Base-by-base conservation (phyloP, 2,797 vertebrate species). In the Siniperca scherzeri region DNA sequence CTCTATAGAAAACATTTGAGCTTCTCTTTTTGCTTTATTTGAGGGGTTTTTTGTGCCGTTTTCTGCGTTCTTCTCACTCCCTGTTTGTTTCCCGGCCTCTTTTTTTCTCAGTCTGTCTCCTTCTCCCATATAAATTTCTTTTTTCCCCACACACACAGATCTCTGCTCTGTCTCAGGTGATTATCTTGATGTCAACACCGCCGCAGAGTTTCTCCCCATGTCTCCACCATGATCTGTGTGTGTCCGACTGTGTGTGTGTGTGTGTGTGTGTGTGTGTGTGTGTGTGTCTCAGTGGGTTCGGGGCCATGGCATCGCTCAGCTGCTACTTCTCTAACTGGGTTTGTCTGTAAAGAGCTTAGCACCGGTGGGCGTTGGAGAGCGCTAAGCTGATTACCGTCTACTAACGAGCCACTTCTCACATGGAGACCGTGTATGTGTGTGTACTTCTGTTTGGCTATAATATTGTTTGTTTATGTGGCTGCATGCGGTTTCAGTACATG, bases 341-440 rank as follows among this genome's bases (percentile, higher is more conserved):
- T 91, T 87, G 93, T 93, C 90, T 87, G 82, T 94, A 93, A 95
- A 93, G 92, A 93, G 94, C 94, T 95, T 94, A 95, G 85, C 50
- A 71, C 90, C 82, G 55, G 82, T 92, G 93, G 91, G 88, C 80
- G 77, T 82, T 82, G 86, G 89, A 86, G 89, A 91, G 85, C 83
- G 66, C 74, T 94, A 94, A 95, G 93, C 92, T 92, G 93, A 95
- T 95, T 96, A 95, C 59, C 52, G 70, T 93, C 90, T 75, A 80
- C 92, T 94, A 95, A 96, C 90, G 82, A 95, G 92, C 90, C 76
- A 80, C 88, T 92, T 93, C 87, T 91, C 91, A 87, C 87, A 89
- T 71, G 80, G 82, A 80, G 87, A 3, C 76, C 2, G 40, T 46
- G 77, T 57, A 44, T 50, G 30, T 38, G 16, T 66, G 33, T 27